Conservation (phyloP, 2,797 vertebrate genomes). For the Syngnathus acus region DNA sequence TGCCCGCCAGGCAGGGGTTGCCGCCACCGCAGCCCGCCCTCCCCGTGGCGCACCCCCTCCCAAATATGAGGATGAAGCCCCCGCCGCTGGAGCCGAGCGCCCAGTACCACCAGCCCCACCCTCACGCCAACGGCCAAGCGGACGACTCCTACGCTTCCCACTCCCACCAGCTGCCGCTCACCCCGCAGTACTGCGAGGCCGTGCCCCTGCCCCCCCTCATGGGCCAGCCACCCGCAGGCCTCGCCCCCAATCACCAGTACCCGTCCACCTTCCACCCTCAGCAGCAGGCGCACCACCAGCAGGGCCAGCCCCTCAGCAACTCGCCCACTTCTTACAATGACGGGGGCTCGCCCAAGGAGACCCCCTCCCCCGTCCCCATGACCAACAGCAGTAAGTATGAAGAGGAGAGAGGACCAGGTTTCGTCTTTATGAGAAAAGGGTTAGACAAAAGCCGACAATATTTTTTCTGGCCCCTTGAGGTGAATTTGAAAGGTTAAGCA, state of each 20-base stretch:
- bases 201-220: slow-evolving; percentile 58
- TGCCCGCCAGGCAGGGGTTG: slow-evolving; percentile 63
- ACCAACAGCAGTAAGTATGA: slow-evolving; percentile 86
- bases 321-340: slow-evolving; percentile 81
- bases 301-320: slow-evolving; percentile 68
- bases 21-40: slow-evolving; percentile 55
- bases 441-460: too few species aligned
- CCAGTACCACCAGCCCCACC: slow-evolving; percentile 52
- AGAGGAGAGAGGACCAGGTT: slow-evolving; percentile 53
- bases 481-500: too few species aligned
- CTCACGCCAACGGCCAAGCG: slow-evolving; percentile 58
- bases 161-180: slow-evolving; percentile 54
- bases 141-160: slow-evolving; percentile 65
- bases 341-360: slow-evolving; percentile 79
- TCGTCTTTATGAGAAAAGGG: slow-evolving; percentile 22
- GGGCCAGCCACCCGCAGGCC: slow-evolving; percentile 59
- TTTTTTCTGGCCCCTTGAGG: too few species aligned
- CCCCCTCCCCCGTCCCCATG: slow-evolving; percentile 76
- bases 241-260: slow-evolving; percentile 59
- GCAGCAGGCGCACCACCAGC: slow-evolving; percentile 71
- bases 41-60: slow-evolving; percentile 71
- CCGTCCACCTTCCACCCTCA: slow-evolving; percentile 67
- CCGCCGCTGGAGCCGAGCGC: slow-evolving; percentile 55
- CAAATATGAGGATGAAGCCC: slow-evolving; percentile 67
- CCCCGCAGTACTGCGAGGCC: slow-evolving; percentile 66